Conservation (phyloP, 2,797 vertebrate species). For the Hyperoplus immaculatus region DNA sequence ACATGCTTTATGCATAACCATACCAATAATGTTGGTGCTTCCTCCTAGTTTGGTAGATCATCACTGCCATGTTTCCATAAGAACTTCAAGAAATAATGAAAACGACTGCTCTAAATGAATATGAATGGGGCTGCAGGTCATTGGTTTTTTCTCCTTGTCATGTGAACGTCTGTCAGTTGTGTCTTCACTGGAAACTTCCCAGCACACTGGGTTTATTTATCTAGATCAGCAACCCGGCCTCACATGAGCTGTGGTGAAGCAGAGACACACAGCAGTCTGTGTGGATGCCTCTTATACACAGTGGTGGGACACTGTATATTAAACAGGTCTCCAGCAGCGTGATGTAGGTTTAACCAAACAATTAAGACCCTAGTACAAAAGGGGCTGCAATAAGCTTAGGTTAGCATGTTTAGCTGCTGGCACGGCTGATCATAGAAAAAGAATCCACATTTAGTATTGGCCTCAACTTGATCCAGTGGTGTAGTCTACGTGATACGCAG, state of each 20-base stretch:
- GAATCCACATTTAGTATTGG: not conserved
- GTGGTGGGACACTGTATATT: not conserved
- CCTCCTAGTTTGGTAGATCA: no score
- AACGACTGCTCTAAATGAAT: not conserved
- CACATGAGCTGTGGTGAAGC: slow-evolving; percentile 23
- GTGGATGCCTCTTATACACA: not conserved
- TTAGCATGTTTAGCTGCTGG: not conserved
- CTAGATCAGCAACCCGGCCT: slow-evolving; percentile 23
- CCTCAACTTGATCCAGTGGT: not conserved
- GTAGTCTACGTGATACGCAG: no score
- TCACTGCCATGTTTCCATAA: not conserved
- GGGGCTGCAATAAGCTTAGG: not conserved
- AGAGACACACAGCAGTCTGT: not conserved
- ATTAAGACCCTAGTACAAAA: not conserved
- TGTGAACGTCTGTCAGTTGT: slow-evolving; percentile 15
- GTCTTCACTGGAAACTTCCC: slow-evolving; percentile 19
- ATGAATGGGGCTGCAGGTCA: slow-evolving; percentile 23
- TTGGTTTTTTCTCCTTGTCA: not conserved
- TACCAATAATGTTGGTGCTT: no score
- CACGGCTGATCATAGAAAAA: not conserved
- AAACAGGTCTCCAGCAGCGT: not conserved
- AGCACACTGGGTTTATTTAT: not conserved
- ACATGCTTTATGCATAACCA: no score
- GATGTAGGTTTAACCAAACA: not conserved
- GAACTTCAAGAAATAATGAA: not conserved